A percentile compares a stretch with the other conserved stretches of the same genome.
phyloP scores from a whole-genome alignment of 2,113 vertebrate species.

The Festucalex cinctus region DNA sequence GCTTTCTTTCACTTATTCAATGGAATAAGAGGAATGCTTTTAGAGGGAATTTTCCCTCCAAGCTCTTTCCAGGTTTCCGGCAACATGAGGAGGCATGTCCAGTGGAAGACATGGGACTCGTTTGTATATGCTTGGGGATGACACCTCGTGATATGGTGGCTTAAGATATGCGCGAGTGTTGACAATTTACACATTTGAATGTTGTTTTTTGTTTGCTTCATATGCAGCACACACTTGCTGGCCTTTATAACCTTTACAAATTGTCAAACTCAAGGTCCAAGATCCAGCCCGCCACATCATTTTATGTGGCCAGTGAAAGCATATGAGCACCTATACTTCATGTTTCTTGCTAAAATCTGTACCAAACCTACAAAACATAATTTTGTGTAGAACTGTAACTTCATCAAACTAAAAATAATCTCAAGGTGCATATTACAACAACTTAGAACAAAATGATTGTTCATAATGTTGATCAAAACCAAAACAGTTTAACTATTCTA shows the following conservation, averaged over 20 bases:
- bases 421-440: background rate
- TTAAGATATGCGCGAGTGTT: constrained; percentile 19
- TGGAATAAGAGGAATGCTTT: constrained; percentile 63
- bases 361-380: no score
- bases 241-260: background rate
- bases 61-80: constrained; percentile 50
- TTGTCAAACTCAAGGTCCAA: background rate
- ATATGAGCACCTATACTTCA: no score
- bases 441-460: background rate
- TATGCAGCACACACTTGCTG: no score
- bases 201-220: no score
- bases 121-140: constrained; percentile 30
- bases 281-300: background rate
- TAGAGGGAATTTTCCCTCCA: constrained; percentile 47
- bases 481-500: background rate
- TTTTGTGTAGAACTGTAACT: no score
- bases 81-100: constrained; percentile 60
- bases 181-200: background rate
- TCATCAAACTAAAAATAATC: no score
- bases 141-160: constrained; percentile 32
- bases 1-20: constrained; percentile 43
- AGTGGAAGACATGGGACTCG: constrained; percentile 26
- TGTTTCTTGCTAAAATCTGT: no score
- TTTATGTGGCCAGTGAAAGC: no score
- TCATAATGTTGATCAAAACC: no score